A percentile compares a stretch with the other conserved stretches of the same genome.
Conservation (phyloP, 1,140 invertebrate genomes). For the Aricia agestis region DNA sequence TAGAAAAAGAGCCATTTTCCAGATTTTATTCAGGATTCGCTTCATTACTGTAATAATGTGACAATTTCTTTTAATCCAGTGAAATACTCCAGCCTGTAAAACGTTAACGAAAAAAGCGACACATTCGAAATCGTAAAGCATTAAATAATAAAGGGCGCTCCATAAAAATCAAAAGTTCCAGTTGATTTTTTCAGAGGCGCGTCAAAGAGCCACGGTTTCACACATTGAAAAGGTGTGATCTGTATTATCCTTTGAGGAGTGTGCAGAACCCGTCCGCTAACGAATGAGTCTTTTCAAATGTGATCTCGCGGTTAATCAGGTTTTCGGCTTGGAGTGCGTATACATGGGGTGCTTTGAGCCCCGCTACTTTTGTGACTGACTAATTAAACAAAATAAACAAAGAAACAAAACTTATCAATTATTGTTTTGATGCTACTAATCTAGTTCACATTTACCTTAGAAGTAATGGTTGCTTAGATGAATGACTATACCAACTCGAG, state of each 20-base stretch:
- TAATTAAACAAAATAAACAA: background rate
- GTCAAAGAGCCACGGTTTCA: constrained; percentile 5
- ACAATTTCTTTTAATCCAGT: background rate
- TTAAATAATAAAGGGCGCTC: background rate
- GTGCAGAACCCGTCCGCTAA: constrained; percentile 4
- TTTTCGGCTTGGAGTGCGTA: constrained; percentile 1
- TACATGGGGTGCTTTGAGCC: background rate
- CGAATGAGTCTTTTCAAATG: constrained; percentile 13
- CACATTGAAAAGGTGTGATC: constrained; percentile 2
- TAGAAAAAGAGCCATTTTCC: too few species aligned
- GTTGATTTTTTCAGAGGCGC: background rate
- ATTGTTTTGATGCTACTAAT: too few species aligned
- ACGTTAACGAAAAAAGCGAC: background rate
- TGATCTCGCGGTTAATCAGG: constrained; percentile 12
- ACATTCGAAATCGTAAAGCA: background rate
- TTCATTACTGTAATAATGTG: too few species aligned
- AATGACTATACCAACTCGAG: too few species aligned
- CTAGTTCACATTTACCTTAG: too few species aligned
- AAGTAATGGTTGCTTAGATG: too few species aligned
- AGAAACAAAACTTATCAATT: too few species aligned
- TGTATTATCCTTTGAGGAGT: constrained; percentile 7
- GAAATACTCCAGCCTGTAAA: too few species aligned
- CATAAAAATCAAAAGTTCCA: constrained; percentile 9
- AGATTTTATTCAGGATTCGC: too few species aligned
- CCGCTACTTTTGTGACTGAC: background rate